Evolutionary conservation across 2,797 vertebrate species (phyloP).

Genomic region (Phoxinus dragarum): DNA sequence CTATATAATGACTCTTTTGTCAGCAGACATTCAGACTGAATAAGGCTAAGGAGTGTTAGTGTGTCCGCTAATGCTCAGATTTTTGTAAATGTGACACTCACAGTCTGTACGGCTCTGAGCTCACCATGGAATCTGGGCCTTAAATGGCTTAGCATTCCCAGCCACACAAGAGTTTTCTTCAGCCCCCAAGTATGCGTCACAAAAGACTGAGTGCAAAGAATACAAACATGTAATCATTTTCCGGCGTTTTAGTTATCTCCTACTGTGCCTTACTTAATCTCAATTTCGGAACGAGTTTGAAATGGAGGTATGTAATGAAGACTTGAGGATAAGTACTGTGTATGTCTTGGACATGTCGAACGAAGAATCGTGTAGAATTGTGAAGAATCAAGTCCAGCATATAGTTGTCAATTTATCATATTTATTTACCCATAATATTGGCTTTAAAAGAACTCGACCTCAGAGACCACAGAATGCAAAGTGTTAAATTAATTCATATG

Average conservation of each 20-base stretch:
- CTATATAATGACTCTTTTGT: slow-evolving; percentile 41
- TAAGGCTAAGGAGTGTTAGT: slow-evolving; percentile 49
- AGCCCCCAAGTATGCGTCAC: slow-evolving; percentile 68
- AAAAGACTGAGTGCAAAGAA: slow-evolving; percentile 60
- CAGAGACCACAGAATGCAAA: slow-evolving; percentile 75
- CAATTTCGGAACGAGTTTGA: slow-evolving; percentile 70
- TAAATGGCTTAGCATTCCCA: slow-evolving; percentile 67
- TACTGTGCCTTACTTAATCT: slow-evolving; percentile 63
- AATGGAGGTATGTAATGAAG: slow-evolving; percentile 62
- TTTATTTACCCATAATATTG: slow-evolving; percentile 77
- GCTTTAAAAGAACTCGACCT: slow-evolving; percentile 73
- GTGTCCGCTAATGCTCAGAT: slow-evolving; percentile 50
- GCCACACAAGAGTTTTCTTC: slow-evolving; percentile 65
- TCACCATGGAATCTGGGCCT: slow-evolving; percentile 59
- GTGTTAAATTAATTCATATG: slow-evolving; percentile 84
- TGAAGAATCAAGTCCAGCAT: slow-evolving; percentile 54
- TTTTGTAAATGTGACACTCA: slow-evolving; percentile 57
- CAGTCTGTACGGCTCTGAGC: slow-evolving; percentile 52
- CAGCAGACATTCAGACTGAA: slow-evolving; percentile 21
- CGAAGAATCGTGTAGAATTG: slow-evolving; percentile 68
- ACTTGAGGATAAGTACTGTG: slow-evolving; percentile 72
- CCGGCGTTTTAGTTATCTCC: slow-evolving; percentile 67
- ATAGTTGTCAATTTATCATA: slow-evolving; percentile 71
- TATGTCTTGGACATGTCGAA: slow-evolving; percentile 73
- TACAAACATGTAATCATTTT: slow-evolving; percentile 66